Conservation (phyloP, 2,888 invertebrate species). For the Branchipolynoe longqiensis region DNA sequence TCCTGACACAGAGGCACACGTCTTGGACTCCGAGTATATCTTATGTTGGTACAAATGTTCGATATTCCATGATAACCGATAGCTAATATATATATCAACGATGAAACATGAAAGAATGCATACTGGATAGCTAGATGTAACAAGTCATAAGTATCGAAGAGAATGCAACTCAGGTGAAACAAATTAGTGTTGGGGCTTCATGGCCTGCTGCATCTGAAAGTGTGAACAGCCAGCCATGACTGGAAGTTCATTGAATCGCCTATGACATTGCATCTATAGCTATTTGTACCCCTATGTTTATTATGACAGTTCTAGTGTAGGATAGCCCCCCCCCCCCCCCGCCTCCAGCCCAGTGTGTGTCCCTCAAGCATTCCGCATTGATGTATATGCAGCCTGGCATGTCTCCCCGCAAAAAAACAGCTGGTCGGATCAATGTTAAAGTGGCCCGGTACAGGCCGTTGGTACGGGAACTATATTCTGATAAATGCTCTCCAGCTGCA, state of each 20-base stretch:
- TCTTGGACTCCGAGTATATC: slow-evolving; percentile 35
- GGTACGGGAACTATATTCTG: too few relatives aligned
- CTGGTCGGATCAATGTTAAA: too few relatives aligned
- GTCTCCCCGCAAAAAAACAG: too few relatives aligned
- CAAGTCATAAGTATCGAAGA: background rate
- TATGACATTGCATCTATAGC: background rate
- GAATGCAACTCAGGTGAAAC: background rate
- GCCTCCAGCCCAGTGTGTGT: background rate
- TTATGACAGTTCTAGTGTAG: background rate
- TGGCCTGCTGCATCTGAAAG: too few relatives aligned
- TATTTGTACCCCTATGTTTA: background rate
- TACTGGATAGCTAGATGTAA: background rate
- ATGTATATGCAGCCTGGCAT: too few relatives aligned
- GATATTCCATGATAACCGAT: background rate
- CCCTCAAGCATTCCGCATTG: too few relatives aligned
- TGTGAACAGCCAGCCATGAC: too few relatives aligned
- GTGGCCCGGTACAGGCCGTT: too few relatives aligned
- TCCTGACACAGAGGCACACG: slow-evolving; percentile 10
- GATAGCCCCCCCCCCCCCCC: background rate
- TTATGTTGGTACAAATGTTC: slow-evolving; percentile 30
- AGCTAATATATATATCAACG: background rate
- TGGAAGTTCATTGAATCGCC: background rate
- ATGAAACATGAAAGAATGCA: too few relatives aligned
- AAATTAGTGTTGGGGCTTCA: too few relatives aligned
- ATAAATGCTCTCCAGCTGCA: too few relatives aligned